Evolutionary conservation across 2,797 vertebrate genomes (phyloP), one percentile per base, ranked within the genome.

Genomic region (Aselliscus stoliczkanus): DNA sequence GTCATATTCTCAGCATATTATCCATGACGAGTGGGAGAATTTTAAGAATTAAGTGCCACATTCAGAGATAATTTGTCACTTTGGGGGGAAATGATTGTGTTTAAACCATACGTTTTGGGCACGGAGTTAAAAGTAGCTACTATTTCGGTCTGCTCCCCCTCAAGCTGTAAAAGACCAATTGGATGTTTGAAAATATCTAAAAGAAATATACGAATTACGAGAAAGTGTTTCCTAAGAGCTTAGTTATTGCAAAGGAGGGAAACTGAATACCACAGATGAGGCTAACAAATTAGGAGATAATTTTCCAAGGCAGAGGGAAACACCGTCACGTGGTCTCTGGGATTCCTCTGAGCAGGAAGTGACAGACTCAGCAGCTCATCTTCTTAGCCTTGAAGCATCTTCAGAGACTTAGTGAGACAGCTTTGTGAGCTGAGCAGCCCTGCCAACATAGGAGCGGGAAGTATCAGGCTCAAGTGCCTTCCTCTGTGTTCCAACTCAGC

Each of bases 221-320:
- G 67, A 94, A 86, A 64, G 31, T 44, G 34, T 69, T 94, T 90
- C n/a, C 54, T 75, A 87, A 86, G 79, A 93, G 83, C 39, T 83
- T 58, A 50, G 1, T 50, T 83, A n/a, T 83, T 76, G 79, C 15
- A 73, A 65, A 90, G 56, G 39, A 79, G 65, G 44, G 42, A 37
- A 92, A 82, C 37, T 34, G 72, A 88, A 54, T 37, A 70, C 21
- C 3, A 60, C 37, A 80, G 50, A 27, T 58, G 15, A 52, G 75
- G 50, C 6, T 23, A 52, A 83, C 56, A 77, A 85, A 72, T 44
- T 31, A 25, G 31, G 76, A 88, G 29, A 60, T 42, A 31, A 77
- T 23, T 67, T 56, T 62, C 25, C 12, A 9, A 82, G 42, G 44
- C 23, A 25, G 37, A 44, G 9, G 11, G 56, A 34, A 79, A 18